Percentiles rank a stretch among this genome's conserved stretches.
Evolutionary conservation across 2,113 vertebrate species (phyloP).

Genomic region (Lagopus muta): DNA sequence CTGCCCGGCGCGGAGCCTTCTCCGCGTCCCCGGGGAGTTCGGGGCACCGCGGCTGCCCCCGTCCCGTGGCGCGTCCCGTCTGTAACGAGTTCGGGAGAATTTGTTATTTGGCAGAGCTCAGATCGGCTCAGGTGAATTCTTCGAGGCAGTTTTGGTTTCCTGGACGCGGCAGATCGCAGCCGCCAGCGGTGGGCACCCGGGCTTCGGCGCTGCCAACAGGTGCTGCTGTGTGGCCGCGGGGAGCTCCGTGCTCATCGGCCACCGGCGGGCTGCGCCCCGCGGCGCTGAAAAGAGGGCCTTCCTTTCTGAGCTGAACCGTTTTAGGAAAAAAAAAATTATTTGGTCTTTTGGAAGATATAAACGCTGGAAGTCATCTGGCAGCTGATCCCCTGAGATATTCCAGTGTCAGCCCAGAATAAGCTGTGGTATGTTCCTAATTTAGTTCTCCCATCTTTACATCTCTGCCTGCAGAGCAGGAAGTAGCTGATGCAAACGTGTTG

Average conservation of each 20-base stretch:
- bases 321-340: neutral
- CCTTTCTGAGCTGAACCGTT: neutral
- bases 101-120: neutral
- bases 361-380: conserved; percentile 23
- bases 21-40: too few species aligned
- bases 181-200: too few species aligned
- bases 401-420: conserved; percentile 53
- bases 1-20: too few species aligned
- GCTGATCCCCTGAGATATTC: conserved; percentile 46
- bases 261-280: neutral
- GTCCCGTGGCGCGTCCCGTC: neutral
- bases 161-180: too few species aligned
- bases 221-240: neutral
- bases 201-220: too few species aligned
- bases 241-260: too few species aligned
- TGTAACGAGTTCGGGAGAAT: neutral
- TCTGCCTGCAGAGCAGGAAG: conserved; percentile 54
- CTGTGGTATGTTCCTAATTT: conserved; percentile 61
- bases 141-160: neutral
- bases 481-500: conserved; percentile 33
- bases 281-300: neutral
- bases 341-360: neutral
- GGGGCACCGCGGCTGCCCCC: too few species aligned
- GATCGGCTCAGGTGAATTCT: neutral
- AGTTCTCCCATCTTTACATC: conserved; percentile 44